These are phyloP conservation scores for Megaustenia siamemsis DNA, from an alignment of 2,888 invertebrate species.

Conservation along the genomic window DNA sequence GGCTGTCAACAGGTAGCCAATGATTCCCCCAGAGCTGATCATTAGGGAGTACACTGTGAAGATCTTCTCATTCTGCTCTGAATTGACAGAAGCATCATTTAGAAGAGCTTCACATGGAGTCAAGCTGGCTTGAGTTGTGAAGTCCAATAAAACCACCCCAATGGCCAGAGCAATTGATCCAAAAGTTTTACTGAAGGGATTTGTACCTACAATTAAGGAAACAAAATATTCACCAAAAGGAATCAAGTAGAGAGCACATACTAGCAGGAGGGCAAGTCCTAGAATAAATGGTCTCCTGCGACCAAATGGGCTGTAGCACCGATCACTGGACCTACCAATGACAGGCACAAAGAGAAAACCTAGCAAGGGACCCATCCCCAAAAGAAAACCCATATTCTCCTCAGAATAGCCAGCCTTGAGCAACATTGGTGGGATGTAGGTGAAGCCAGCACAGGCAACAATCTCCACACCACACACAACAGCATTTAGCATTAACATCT, in stretches of 20 bases:
- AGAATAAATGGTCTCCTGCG: conserved; percentile 81
- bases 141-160: conserved; percentile 95
- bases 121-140: conserved; percentile 97
- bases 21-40: conserved; percentile 96
- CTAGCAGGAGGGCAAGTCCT: conserved; percentile 76
- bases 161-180: conserved; percentile 80
- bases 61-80: conserved; percentile 95
- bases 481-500: conserved; percentile 79
- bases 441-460: conserved; percentile 81
- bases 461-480: conserved; percentile 81
- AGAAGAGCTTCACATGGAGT: conserved; percentile 96
- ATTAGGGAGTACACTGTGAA: conserved; percentile 96
- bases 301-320: conserved; percentile 78
- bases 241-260: conserved; percentile 79
- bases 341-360: conserved; percentile 80
- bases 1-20: conserved; percentile 88
- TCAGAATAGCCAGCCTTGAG: conserved; percentile 81
- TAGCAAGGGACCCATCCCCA: conserved; percentile 81
- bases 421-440: conserved; percentile 81
- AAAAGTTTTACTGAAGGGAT: conserved; percentile 61
- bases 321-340: conserved; percentile 80
- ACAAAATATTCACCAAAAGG: conserved; percentile 76
- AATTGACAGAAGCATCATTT: conserved; percentile 91
- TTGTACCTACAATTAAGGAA: conserved; percentile 63
- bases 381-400: conserved; percentile 80